These are phyloP conservation scores for Limnephilus marmoratus DNA, from an alignment of 2,888 invertebrate species.

Conservation along the genomic window DNA sequence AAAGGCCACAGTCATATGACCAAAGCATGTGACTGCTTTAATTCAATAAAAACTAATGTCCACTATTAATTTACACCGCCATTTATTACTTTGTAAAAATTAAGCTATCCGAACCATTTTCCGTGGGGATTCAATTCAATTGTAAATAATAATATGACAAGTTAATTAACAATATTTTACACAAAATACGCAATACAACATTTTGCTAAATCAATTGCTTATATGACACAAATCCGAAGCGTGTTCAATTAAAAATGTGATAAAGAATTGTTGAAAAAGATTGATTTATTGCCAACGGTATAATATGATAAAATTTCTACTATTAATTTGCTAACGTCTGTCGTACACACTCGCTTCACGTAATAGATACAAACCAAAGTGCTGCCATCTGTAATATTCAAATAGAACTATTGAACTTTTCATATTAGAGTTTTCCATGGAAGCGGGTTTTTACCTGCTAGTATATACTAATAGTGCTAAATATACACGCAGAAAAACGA, in stretches of 20 bases:
- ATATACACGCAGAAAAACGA: no score
- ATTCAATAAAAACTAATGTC: background rate
- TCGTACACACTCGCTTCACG: no score
- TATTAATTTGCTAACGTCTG: no score
- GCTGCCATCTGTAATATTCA: no score
- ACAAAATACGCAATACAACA: background rate
- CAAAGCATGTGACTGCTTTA: conserved; percentile 25
- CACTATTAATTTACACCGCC: background rate
- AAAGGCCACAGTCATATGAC: conserved; percentile 22
- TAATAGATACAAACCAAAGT: no score
- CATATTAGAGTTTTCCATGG: no score
- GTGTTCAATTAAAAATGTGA: background rate
- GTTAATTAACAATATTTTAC: background rate
- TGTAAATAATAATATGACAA: background rate
- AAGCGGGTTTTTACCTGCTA: no score
- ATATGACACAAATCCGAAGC: background rate
- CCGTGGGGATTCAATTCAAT: background rate
- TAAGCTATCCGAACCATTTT: background rate
- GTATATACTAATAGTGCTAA: no score
- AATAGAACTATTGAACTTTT: no score
- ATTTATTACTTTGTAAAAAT: background rate
- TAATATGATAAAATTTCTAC: background rate
- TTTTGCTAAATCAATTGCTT: background rate
- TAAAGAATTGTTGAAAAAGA: background rate
- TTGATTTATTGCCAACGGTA: background rate